These are phyloP conservation scores for Onychomys leucogaster DNA, from an alignment of 2,797 vertebrate species.

Conservation along the genomic window DNA sequence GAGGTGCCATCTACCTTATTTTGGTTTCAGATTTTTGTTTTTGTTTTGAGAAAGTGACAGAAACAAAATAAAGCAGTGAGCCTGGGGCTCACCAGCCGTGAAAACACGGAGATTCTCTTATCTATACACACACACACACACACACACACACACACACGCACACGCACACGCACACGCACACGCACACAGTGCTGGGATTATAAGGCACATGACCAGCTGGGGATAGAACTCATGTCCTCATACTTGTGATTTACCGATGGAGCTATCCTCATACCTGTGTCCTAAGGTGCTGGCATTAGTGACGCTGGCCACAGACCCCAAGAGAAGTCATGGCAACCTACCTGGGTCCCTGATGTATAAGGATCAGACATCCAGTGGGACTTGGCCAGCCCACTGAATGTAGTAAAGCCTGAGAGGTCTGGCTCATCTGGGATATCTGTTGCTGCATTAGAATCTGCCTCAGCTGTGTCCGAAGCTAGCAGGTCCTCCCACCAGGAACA, in stretches of 20 bases:
- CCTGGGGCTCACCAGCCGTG: neutral
- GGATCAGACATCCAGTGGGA: neutral
- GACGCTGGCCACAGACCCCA: neutral
- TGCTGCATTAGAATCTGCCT: neutral
- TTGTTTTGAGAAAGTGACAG: neutral
- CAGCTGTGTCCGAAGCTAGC: neutral
- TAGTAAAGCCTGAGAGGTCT: fast-evolving
- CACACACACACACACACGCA: no score
- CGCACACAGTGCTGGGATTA: neutral
- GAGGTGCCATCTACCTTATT: neutral
- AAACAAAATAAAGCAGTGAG: neutral
- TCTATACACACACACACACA: neutral
- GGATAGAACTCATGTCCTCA: neutral
- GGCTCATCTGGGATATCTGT: neutral
- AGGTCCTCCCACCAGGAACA: neutral
- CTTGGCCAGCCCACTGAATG: neutral
- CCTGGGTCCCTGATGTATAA: neutral
- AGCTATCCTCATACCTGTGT: neutral
- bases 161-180: no score
- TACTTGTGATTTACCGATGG: neutral
- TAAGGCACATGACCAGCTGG: neutral
- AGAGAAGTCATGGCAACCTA: neutral
- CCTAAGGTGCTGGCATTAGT: neutral
- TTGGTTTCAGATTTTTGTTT: neutral
- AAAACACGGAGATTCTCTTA: neutral